Evolutionary conservation across 2,888 invertebrate species (phyloP).

Genomic region (Tinea pellionella): DNA sequence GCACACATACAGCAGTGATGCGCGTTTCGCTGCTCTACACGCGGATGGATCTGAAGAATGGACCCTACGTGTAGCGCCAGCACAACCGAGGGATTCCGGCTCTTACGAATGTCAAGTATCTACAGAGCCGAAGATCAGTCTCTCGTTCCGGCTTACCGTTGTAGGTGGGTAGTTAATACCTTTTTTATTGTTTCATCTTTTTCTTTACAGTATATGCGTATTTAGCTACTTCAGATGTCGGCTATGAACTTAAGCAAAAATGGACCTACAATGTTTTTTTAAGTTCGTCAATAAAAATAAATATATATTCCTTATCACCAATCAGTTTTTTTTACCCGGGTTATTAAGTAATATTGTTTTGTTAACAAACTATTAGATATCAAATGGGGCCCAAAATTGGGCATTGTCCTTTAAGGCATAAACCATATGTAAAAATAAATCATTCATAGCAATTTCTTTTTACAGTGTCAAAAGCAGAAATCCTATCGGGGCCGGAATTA

Average conservation of each 20-base stretch:
- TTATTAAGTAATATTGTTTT: no score
- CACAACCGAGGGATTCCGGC: conserved; percentile 84
- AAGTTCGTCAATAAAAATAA: no score
- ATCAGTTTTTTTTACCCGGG: no score
- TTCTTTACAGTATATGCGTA: background rate
- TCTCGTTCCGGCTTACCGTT: conserved; percentile 78
- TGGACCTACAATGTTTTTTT: no score
- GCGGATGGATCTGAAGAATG: conserved; percentile 74
- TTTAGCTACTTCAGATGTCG: background rate
- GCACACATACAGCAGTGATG: conserved; percentile 76
- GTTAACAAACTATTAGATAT: no score
- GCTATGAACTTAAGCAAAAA: no score
- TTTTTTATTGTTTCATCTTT: background rate
- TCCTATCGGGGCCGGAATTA: conserved; percentile 85
- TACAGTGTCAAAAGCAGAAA: conserved; percentile 89
- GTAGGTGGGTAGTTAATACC: conserved; percentile 73
- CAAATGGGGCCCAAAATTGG: no score
- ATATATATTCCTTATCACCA: no score
- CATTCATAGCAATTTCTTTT: conserved; percentile 15
- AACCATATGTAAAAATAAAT: background rate
- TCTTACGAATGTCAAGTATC: conserved; percentile 94
- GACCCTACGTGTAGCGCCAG: conserved; percentile 68
- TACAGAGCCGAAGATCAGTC: conserved; percentile 91
- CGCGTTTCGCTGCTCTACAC: conserved; percentile 74
- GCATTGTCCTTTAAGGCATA: no score